A percentile compares a stretch with the other conserved stretches of the same genome.
Conservation (phyloP, 2,888 invertebrate genomes). For the Caradrina clavipalpis region DNA sequence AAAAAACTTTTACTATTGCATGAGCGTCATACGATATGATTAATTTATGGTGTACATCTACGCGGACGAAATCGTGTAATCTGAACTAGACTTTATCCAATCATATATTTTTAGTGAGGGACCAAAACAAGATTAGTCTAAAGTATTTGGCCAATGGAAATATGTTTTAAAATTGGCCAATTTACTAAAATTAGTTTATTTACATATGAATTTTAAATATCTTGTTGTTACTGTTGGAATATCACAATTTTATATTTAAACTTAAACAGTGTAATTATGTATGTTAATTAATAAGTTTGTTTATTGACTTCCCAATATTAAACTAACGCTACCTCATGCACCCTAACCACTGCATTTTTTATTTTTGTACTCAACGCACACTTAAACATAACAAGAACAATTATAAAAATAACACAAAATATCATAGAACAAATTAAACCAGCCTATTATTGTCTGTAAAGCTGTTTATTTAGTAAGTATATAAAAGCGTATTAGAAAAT, state of each 20-base stretch:
- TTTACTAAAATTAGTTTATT: constrained; percentile 11
- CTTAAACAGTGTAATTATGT: constrained; percentile 15
- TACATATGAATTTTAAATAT: constrained; percentile 8
- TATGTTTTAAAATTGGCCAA: constrained; percentile 52
- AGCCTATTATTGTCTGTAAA: not conserved
- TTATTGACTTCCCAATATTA: constrained; percentile 26
- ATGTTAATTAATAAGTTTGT: not conserved
- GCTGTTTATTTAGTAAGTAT: constrained; percentile 18
- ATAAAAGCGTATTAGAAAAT: constrained; percentile 7
- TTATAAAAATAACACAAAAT: too few species aligned
- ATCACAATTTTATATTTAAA: constrained; percentile 17
- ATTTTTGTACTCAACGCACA: constrained; percentile 1
- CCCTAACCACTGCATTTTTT: too few species aligned
- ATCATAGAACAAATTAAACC: too few species aligned
- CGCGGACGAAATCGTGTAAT: not conserved
- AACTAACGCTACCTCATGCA: constrained; percentile 44
- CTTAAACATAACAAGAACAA: not conserved
- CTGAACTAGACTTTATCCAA: constrained; percentile 14
- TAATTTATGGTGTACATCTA: too few species aligned
- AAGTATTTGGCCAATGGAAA: constrained; percentile 39
- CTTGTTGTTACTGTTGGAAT: constrained; percentile 31
- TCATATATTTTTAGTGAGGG: not conserved
- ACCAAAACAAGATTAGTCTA: not conserved
- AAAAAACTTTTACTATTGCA: too few species aligned
- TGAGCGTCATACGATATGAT: too few species aligned